A percentile compares a stretch with the other conserved stretches of the same genome.
Conservation (phyloP, 2,113 vertebrate genomes). For the Protobothrops flavoviridis region DNA sequence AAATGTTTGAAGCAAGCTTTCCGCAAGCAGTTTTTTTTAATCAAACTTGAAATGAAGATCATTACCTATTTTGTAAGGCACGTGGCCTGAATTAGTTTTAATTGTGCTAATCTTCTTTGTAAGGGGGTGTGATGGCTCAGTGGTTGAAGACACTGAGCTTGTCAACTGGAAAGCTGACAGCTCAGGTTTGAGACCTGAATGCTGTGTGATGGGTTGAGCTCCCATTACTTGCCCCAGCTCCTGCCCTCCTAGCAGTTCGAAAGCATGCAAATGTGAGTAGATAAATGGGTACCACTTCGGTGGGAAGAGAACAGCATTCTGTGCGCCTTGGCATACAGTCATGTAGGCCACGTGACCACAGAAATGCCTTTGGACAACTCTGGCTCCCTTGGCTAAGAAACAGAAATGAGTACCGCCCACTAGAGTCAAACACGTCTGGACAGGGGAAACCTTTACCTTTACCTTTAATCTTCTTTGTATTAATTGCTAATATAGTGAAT, state of each 20-base stretch:
- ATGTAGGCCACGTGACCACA: background rate
- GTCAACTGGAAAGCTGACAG: background rate
- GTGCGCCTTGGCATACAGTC: background rate
- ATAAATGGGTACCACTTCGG: background rate
- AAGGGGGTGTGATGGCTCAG: background rate
- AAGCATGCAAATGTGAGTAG: background rate
- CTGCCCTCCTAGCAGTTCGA: background rate
- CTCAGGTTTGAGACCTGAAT: background rate
- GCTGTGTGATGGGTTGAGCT: background rate
- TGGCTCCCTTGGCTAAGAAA: background rate
- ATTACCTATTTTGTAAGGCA: constrained; percentile 68
- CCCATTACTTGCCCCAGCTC: background rate
- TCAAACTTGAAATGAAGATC: constrained; percentile 66
- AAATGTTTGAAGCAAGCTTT: constrained; percentile 76
- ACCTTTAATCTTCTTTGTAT: background rate
- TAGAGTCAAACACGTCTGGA: background rate
- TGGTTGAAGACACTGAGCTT: background rate
- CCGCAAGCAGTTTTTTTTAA: constrained; percentile 52
- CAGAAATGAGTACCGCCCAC: background rate
- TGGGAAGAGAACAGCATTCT: background rate
- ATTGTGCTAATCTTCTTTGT: constrained; percentile 32
- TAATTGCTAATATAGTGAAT: background rate
- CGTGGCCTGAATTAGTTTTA: constrained; percentile 63
- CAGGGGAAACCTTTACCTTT: background rate
- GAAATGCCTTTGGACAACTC: background rate